These are phyloP conservation scores for Agriopis aurantiaria DNA, from an alignment of 2,888 invertebrate genomes.

Conservation along the genomic window DNA sequence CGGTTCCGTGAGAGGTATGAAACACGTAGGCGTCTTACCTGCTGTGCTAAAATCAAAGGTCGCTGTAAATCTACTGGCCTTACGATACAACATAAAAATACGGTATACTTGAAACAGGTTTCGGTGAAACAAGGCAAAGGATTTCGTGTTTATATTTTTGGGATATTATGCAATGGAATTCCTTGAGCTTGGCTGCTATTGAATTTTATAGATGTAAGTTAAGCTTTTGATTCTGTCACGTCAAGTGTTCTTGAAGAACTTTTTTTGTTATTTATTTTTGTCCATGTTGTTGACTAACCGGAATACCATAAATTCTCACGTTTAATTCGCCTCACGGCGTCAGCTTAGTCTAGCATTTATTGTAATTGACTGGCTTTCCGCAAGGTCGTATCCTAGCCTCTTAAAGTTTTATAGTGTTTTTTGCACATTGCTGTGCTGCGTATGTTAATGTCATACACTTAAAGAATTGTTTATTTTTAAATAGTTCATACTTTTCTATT, in stretches of 20 bases:
- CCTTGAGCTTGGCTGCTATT: neutral
- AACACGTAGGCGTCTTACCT: slow-evolving; percentile 29
- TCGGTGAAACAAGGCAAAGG: slow-evolving; percentile 16
- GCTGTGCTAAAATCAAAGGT: slow-evolving; percentile 34
- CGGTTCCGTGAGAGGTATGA: slow-evolving; percentile 30
- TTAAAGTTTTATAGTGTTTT: slow-evolving; percentile 32
- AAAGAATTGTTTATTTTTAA: neutral
- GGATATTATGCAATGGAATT: slow-evolving; percentile 14
- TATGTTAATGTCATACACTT: slow-evolving; percentile 8
- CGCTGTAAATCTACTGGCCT: slow-evolving; percentile 23
- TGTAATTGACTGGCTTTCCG: slow-evolving; percentile 39
- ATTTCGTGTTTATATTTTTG: slow-evolving; percentile 13
- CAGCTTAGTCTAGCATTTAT: slow-evolving; percentile 42
- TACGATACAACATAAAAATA: slow-evolving; percentile 12
- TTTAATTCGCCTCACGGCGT: slow-evolving; percentile 46
- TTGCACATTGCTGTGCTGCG: slow-evolving; percentile 11
- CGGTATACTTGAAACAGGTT: slow-evolving; percentile 22
- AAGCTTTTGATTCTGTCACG: neutral
- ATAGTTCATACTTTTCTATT: neutral
- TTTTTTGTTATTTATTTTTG: slow-evolving; percentile 12
- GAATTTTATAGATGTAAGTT: neutral
- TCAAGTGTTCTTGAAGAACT: neutral
- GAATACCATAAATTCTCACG: slow-evolving; percentile 45
- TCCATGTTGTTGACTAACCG: slow-evolving; percentile 38
- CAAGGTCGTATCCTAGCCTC: slow-evolving; percentile 41